Conservation (phyloP, 2,113 vertebrate species). For the Phrynocephalus versicolor region DNA sequence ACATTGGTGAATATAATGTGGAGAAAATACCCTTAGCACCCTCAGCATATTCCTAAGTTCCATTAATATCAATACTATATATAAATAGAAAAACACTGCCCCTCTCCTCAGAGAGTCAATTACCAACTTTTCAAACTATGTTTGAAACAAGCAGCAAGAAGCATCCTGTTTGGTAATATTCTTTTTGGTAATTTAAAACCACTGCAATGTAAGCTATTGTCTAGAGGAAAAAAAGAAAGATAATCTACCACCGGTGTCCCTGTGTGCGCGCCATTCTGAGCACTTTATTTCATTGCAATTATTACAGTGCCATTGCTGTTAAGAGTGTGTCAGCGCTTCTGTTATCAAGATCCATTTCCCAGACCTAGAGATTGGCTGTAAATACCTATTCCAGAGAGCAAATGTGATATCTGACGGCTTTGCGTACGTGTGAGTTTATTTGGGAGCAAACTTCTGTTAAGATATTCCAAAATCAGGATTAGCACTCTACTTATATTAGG, state of each 20-base stretch:
- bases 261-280: slow-evolving; percentile 30
- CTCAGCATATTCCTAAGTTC: slow-evolving; percentile 12
- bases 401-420: slow-evolving; percentile 27
- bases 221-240: slow-evolving; percentile 35
- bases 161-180: slow-evolving; percentile 45
- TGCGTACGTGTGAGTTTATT: background rate
- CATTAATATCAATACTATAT: slow-evolving; percentile 41
- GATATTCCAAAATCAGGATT: background rate
- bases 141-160: slow-evolving; percentile 57
- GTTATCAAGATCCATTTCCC: slow-evolving; percentile 51
- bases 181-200: slow-evolving; percentile 36
- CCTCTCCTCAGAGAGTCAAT: slow-evolving; percentile 65
- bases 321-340: slow-evolving; percentile 51
- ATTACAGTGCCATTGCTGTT: slow-evolving; percentile 53
- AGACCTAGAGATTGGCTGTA: slow-evolving; percentile 44
- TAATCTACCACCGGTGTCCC: slow-evolving; percentile 18
- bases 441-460: background rate
- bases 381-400: background rate
- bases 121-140: too few relatives aligned
- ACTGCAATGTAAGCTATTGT: slow-evolving; percentile 52
- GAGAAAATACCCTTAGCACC: background rate
- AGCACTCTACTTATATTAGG: background rate
- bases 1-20: background rate
- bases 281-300: slow-evolving; percentile 56
- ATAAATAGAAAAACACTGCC: slow-evolving; percentile 31